A percentile compares a stretch with the other conserved stretches of the same genome.
phyloP scores from a whole-genome alignment of 92 coral and sea anemone species.

The Desmophyllum pertusum region DNA sequence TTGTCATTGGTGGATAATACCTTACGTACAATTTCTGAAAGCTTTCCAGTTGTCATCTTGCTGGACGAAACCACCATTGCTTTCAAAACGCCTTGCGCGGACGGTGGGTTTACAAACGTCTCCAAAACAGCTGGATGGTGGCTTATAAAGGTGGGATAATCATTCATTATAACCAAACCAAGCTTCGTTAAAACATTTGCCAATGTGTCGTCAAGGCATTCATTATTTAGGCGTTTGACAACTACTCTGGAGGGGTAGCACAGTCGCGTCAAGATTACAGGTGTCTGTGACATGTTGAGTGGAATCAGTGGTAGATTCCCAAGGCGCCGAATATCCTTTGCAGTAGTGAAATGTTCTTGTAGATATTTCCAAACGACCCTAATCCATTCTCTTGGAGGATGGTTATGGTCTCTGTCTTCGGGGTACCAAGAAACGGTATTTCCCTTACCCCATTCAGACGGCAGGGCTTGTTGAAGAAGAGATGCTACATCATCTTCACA shows the following conservation, averaged over 20 bases:
- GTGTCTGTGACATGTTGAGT: slow-evolving; percentile 22
- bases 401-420: slow-evolving; percentile 20
- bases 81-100: slow-evolving; percentile 51
- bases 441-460: slow-evolving; percentile 54
- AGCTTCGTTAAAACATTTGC: slow-evolving; percentile 29
- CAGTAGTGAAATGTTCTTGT: slow-evolving; percentile 39
- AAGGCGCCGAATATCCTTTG: slow-evolving; percentile 43
- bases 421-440: slow-evolving; percentile 68
- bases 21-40: background rate
- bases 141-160: slow-evolving; percentile 46
- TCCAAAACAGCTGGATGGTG: slow-evolving; percentile 55
- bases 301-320: slow-evolving; percentile 70
- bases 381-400: slow-evolving; percentile 84
- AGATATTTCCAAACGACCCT: slow-evolving; percentile 78
- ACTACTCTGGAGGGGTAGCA: slow-evolving; percentile 52
- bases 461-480: slow-evolving; percentile 59
- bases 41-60: background rate
- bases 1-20: slow-evolving; percentile 17
- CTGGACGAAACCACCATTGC: slow-evolving; percentile 42
- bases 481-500: slow-evolving; percentile 40
- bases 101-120: slow-evolving; percentile 51
- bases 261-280: slow-evolving; percentile 54
- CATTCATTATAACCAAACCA: slow-evolving; percentile 55
- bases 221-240: slow-evolving; percentile 24
- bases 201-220: slow-evolving; percentile 26